These are phyloP conservation scores for Orestias chungarensis DNA, from an alignment of 2,797 vertebrate genomes.

Conservation along the genomic window DNA sequence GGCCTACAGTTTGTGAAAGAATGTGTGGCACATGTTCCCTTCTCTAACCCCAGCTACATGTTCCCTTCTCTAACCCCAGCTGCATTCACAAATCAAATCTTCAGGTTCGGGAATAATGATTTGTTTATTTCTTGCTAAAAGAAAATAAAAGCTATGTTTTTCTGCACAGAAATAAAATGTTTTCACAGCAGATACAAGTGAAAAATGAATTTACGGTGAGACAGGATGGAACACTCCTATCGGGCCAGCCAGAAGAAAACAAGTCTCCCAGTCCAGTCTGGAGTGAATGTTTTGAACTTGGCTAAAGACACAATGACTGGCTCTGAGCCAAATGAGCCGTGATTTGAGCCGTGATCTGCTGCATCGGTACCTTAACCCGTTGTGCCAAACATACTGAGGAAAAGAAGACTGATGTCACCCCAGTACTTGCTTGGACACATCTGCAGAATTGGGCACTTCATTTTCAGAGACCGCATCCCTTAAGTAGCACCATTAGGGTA, in stretches of 20 bases:
- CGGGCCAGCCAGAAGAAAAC: constrained; percentile 52
- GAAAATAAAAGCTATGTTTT: constrained; percentile 21
- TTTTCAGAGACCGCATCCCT: constrained; percentile 3
- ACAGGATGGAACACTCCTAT: constrained; percentile 50
- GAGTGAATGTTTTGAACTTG: constrained; percentile 47
- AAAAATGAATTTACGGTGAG: constrained; percentile 9
- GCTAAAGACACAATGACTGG: constrained; percentile 63
- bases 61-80: constrained; percentile 6
- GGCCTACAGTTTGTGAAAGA: constrained; percentile 19
- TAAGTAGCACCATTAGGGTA: background rate
- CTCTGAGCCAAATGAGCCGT: constrained; percentile 44
- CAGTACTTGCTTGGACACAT: background rate
- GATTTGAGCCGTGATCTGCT: constrained; percentile 49
- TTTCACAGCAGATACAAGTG: constrained; percentile 11
- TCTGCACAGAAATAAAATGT: constrained; percentile 11
- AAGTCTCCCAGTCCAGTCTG: constrained; percentile 37
- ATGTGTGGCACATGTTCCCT: constrained; percentile 23
- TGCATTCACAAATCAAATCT: constrained; percentile 13
- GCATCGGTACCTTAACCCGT: constrained; percentile 21
- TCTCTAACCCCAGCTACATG: constrained; percentile 5
- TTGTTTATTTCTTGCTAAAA: constrained; percentile 1
- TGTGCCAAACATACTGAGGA: constrained; percentile 17
- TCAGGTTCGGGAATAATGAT: background rate
- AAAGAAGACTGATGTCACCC: constrained; percentile 16
- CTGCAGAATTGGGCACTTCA: background rate